These are phyloP conservation scores for Aquatica leii DNA, from an alignment of 2,888 invertebrate genomes.

Conservation along the genomic window DNA sequence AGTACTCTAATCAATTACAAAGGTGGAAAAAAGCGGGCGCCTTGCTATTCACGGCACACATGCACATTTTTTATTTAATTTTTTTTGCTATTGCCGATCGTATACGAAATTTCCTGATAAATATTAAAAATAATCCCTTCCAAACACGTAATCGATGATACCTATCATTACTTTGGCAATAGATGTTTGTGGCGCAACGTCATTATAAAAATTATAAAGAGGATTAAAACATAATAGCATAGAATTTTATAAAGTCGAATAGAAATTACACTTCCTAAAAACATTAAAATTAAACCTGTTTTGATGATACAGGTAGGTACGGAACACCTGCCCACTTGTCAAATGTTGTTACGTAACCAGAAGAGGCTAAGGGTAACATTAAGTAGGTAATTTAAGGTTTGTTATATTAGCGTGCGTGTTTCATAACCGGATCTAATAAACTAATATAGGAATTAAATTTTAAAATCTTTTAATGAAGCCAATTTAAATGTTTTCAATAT, in stretches of 20 bases:
- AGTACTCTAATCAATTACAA: too few relatives aligned
- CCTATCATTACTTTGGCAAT: slow-evolving; percentile 7
- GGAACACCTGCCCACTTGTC: not conserved
- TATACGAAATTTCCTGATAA: too few relatives aligned
- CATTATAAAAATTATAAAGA: slow-evolving; percentile 7
- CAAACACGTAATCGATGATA: slow-evolving; percentile 6
- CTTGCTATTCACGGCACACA: too few relatives aligned
- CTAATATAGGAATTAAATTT: not conserved
- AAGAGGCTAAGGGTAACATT: slow-evolving; percentile 6
- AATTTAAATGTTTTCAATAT: too few relatives aligned
- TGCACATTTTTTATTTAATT: too few relatives aligned
- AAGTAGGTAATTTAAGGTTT: slow-evolving; percentile 4
- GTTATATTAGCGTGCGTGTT: slow-evolving; percentile 2
- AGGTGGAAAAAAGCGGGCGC: too few relatives aligned
- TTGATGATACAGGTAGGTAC: not conserved
- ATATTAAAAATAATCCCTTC: too few relatives aligned
- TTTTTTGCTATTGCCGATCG: too few relatives aligned
- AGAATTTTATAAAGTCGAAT: slow-evolving; percentile 1
- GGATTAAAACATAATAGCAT: not conserved
- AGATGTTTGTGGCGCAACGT: slow-evolving; percentile 5
- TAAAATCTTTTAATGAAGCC: not conserved
- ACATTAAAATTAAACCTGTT: slow-evolving; percentile 4
- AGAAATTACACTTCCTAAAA: slow-evolving; percentile 9
- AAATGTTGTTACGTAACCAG: slow-evolving; percentile 6
- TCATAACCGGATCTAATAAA: not conserved